Evolutionary conservation across 2,888 invertebrate species (phyloP).

Genomic region (Iphiclides podalirius): DNA sequence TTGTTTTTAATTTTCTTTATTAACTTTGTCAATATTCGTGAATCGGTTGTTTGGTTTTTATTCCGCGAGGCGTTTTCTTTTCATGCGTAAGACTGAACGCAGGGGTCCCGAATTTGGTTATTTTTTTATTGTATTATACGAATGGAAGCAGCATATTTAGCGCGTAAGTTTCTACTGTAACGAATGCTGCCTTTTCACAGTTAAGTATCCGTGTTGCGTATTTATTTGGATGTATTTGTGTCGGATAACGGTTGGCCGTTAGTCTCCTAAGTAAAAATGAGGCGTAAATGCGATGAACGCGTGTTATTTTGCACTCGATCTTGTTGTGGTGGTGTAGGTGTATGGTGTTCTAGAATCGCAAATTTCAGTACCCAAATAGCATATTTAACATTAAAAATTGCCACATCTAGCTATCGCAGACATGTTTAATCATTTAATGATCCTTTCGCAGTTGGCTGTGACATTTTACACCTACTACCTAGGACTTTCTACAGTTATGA

Average conservation of each 20-base stretch:
- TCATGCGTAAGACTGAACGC: slow-evolving; percentile 48
- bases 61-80: slow-evolving; percentile 9
- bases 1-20: slow-evolving; percentile 8
- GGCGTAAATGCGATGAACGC: too few species aligned
- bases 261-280: too few species aligned
- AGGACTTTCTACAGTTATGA: slow-evolving; percentile 34
- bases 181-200: slow-evolving; percentile 40
- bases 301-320: too few species aligned
- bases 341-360: too few species aligned
- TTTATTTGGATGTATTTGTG: too few species aligned
- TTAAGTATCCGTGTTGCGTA: too few species aligned
- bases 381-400: slow-evolving; percentile 8
- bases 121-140: slow-evolving; percentile 2
- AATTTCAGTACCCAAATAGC: too few species aligned
- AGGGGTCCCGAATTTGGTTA: slow-evolving; percentile 43
- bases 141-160: slow-evolving; percentile 40
- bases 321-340: too few species aligned
- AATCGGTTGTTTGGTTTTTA: neutral
- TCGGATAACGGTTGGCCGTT: too few species aligned
- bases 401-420: slow-evolving; percentile 28
- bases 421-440: slow-evolving; percentile 35
- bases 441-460: slow-evolving; percentile 46
- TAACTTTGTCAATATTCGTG: neutral
- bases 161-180: slow-evolving; percentile 44
- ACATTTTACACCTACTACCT: too few species aligned